Base-by-base conservation (phyloP, 2,113 vertebrate species). In the Colaptes auratus region DNA sequence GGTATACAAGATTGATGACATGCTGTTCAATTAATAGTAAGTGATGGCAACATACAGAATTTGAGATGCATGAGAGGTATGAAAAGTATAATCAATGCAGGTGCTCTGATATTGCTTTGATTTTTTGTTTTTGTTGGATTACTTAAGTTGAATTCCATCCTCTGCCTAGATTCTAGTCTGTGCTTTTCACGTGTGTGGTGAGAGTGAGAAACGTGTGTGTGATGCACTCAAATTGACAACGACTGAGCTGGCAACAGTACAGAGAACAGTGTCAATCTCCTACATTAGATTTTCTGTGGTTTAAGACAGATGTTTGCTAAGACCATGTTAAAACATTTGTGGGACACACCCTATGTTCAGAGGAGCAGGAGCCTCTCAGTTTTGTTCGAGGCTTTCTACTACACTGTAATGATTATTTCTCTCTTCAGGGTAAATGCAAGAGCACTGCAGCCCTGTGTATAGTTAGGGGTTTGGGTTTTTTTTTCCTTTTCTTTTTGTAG, bases 301-400 rank as follows among this genome's bases (percentile, higher is more conserved):
- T 89, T 86, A 71, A 48, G 84, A 65, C 6, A 69, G 19, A 31
- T 23, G n/a, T 72, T 94, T 86, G 27, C 72, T 78, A 95, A 82
- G 48, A 39, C 10, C 52, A 58, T 21, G 42, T 50, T 42, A 65
- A 88, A 85, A 88, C 60, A 15, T 36, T 64, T 69, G 31, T 25
- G 31, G 63, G 20, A 73, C 25, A 89, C 65, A 65, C 11, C 50
- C 23, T 30, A 4, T 61, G n/a, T 52, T 76, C 53, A 56, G 12
- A 93, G 58, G 78, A 86, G 35, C 86, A 48, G 58, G 39, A 56
- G 82, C 46, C 30, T 81, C 59, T n/a, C 46, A 66, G 80, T 87
- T 75, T 85, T 91, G 89, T 69, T 87, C 87, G 64, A 85, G 81
- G 21, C n/a, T 85, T 88, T 91, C 36, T 66, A 44, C 85, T 53